Evolutionary conservation across 2,113 vertebrate genomes (phyloP).

Genomic region (Sturnira hondurensis): DNA sequence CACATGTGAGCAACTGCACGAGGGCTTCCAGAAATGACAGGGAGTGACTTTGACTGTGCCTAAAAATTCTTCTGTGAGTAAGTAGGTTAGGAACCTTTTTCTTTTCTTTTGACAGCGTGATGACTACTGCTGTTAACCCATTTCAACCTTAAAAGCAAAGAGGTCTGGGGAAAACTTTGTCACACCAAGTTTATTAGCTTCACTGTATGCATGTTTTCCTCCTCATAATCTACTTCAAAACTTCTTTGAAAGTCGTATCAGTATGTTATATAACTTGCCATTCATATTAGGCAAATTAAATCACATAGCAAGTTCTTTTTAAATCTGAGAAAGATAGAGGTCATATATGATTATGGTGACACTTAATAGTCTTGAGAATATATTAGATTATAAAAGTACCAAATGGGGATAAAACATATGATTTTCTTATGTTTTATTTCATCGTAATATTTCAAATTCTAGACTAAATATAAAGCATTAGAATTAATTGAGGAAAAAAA

Average conservation of each 20-base stretch:
- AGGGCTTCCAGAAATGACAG: background rate
- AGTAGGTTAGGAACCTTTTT: background rate
- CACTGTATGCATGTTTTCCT: background rate
- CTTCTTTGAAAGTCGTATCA: background rate
- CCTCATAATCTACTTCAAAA: background rate
- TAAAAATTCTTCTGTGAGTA: background rate
- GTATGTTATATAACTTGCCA: background rate
- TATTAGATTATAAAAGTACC: background rate
- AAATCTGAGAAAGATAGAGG: background rate
- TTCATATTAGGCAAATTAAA: background rate
- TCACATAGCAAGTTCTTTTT: background rate
- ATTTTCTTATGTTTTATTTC: background rate
- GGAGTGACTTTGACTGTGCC: background rate
- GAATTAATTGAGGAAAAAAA: background rate
- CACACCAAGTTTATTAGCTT: background rate
- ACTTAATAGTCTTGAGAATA: background rate
- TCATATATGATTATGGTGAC: background rate
- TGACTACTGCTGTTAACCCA: background rate
- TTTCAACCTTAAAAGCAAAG: background rate
- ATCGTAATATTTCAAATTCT: background rate
- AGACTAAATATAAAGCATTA: background rate
- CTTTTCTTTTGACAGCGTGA: background rate
- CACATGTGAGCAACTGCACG: background rate
- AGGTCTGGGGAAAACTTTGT: background rate
- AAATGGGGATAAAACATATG: background rate